Base-by-base conservation (phyloP, 2,888 invertebrate genomes). In the Physocephala rufipes region DNA sequence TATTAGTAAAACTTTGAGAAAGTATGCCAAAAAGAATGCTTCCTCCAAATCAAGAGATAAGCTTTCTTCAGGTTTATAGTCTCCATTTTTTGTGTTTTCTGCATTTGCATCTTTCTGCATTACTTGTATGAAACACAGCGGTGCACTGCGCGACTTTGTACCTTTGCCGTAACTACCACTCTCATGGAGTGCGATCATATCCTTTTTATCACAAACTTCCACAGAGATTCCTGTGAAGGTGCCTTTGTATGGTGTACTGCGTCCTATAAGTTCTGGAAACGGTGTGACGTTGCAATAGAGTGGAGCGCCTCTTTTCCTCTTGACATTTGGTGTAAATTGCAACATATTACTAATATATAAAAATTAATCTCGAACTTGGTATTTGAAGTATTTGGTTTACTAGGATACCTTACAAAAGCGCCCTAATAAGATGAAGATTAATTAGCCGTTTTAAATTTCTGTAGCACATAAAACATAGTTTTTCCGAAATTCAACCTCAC, bases 161-260 rank as follows among this genome's bases (percentile, higher is more conserved):
- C 92, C 92, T 86, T 93, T 93, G 0, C 94, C 94, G 85, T 92
- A 94, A 82, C 89, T 92, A 0, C 94, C 94, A 88, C 90, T 91
- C 28, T 90, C 89, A 80, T 91, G 89, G 16, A 94, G 79, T 5
- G 88, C 85, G 74, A 87, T 86, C 82, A 92, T 91, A 78, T 91
- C 90, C 61, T 89, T 87, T 0, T 85, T 80, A 74, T 91, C 87
- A 58, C 83, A 86, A 43, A 94, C 87, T 78, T 90, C 90, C 1
- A 93, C 90, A 75, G 90, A 89, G 73, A 90, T 88, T 0, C 92
- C 92, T 81, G 91, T 92, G 77, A 90, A 92, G 76, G 88, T 85
- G 0, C 91, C 93, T 74, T 87, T 88, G 78, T 89, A 90, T 45
- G 86, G 82, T 81, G 84, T 78, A 80, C 87, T 80, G 2, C 36